Conservation (phyloP, 2,888 invertebrate genomes). For the Rhamnusium bicolor region DNA sequence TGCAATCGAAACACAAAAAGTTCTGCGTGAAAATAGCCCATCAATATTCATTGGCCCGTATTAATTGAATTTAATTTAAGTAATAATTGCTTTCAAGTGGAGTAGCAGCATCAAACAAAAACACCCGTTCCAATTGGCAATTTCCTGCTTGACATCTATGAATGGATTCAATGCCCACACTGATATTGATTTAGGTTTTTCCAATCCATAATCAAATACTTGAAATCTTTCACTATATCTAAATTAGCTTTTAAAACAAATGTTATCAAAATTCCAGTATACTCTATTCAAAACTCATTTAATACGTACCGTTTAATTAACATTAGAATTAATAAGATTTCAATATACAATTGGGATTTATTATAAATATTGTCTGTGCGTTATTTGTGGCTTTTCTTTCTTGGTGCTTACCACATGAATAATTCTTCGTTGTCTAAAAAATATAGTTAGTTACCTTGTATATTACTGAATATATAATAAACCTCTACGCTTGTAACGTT, state of each 20-base stretch:
- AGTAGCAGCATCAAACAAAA: conserved; percentile 35
- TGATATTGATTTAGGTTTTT: conserved; percentile 23
- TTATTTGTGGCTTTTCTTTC: no score
- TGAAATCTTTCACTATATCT: conserved; percentile 9
- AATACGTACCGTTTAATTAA: neutral
- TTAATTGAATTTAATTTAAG: conserved; percentile 40
- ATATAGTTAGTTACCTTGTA: no score
- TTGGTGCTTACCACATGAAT: no score
- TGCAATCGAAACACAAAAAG: conserved; percentile 24
- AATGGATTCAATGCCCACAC: conserved; percentile 33
- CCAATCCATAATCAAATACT: neutral
- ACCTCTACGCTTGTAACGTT: no score
- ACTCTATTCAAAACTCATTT: neutral
- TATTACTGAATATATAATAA: no score
- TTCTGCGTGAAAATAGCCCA: conserved; percentile 30
- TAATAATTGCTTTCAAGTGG: conserved; percentile 38
- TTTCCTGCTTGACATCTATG: conserved; percentile 42
- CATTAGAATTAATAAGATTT: no score
- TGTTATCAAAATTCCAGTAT: neutral
- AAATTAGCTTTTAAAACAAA: conserved; percentile 21
- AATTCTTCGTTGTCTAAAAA: no score
- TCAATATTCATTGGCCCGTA: conserved; percentile 36
- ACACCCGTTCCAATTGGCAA: conserved; percentile 39
- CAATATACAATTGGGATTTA: no score
- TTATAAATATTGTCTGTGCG: no score